phyloP scores from a whole-genome alignment of 2,113 vertebrate genomes.

The Pachyramphus minor region DNA sequence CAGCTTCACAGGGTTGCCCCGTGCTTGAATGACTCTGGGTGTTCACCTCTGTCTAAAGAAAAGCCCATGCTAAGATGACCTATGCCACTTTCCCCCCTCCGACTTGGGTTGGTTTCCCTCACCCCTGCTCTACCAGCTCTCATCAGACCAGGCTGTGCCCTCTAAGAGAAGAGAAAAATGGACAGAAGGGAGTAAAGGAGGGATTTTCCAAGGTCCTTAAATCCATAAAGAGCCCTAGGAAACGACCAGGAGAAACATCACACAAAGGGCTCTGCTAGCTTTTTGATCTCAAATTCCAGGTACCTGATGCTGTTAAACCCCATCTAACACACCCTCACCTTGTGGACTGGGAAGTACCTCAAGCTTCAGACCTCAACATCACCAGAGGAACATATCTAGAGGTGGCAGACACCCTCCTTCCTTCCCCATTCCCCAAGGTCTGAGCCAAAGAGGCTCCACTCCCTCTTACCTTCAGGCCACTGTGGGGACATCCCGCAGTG shows the following conservation, averaged over 20 bases:
- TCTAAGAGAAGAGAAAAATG: background rate
- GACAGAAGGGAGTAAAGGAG: background rate
- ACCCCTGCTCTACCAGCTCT: background rate
- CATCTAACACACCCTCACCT: background rate
- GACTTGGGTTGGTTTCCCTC: background rate
- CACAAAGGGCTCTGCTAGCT: background rate
- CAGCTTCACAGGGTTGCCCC: background rate
- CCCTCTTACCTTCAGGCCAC: conserved; percentile 82
- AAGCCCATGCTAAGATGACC: background rate
- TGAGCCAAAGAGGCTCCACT: background rate
- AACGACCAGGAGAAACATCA: background rate
- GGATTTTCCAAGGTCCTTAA: background rate
- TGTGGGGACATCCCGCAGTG: conserved; percentile 84
- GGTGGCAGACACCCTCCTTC: background rate
- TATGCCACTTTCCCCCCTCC: background rate
- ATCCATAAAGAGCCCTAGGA: background rate
- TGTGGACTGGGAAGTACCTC: background rate
- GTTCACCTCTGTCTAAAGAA: background rate
- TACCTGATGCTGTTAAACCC: background rate
- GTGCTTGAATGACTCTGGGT: background rate
- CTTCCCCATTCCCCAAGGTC: background rate
- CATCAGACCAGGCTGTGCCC: background rate
- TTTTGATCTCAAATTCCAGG: background rate
- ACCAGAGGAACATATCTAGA: background rate
- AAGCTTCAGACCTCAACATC: background rate